Conservation (phyloP, 37 sponge, comb jelly and placozoan genomes). For the Ephydatia muelleri region DNA sequence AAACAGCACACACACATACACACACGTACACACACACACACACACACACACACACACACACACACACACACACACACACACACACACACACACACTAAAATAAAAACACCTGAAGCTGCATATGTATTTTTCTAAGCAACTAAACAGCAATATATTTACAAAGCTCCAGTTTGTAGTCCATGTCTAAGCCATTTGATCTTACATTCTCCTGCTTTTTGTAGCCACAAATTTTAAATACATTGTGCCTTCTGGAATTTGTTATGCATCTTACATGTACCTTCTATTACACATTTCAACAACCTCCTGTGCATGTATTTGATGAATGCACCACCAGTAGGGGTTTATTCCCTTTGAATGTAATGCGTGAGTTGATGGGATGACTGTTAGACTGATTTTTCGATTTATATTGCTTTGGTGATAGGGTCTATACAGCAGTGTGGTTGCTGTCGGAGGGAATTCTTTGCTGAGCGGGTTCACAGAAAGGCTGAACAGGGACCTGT, state of each 20-base stretch:
- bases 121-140: background rate
- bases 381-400: background rate
- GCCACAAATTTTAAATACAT: no score
- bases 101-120: background rate
- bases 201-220: no score
- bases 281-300: background rate
- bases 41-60: slow-evolving; percentile 6
- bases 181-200: no score
- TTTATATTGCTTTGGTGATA: slow-evolving; percentile 19
- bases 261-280: no score
- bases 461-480: slow-evolving; percentile 85
- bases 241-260: no score
- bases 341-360: no score
- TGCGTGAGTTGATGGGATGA: background rate
- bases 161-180: no score
- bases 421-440: slow-evolving; percentile 77
- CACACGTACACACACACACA: slow-evolving; percentile 2
- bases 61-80: slow-evolving; percentile 4
- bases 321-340: no score
- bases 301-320: no score
- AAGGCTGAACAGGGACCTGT: slow-evolving; percentile 73
- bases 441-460: slow-evolving; percentile 88
- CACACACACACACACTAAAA: background rate
- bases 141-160: background rate
- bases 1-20: no score